Base-by-base conservation (phyloP, 1,140 invertebrate species). In the Schlechtendalia chinensis region DNA sequence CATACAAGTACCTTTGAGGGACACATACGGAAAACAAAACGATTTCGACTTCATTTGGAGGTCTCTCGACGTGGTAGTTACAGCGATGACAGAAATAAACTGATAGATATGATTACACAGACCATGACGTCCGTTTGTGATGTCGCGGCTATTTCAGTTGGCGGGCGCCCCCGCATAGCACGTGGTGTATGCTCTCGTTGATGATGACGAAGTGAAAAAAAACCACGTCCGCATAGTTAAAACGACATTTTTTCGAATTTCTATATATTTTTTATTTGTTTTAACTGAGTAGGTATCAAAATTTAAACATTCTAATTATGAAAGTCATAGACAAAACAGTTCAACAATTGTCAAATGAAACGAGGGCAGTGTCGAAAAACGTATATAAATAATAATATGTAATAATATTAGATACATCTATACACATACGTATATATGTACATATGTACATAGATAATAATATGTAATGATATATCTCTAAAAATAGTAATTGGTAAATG, bases 11-110 rank as follows among this genome's bases (percentile, higher is more conserved):
- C 65, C 39, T 47, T 47, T 8, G 65, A 47, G 65, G 14, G 39
- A 47, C 65, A 47, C 65, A n/a, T 61, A 27, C 11, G 63, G 19
- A 11, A 45, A 67, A 67, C 32, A 24, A 69, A 69, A 69, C 45
- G 22, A 17, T 69, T 47, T 69, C 14, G 67, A 69, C 67, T 50
- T 69, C 16, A 19, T 69, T 16, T 16, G 39, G 24, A 69, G 67
- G 39, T 14, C 67, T 69, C 65, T 69, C 11, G 39, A 69, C 67
- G 45, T 50, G 22, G 22, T 56, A 56, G 53, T 56, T 50, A 74
- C 71, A 50, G 74, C 32, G 74, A 77, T 77, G 74, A 77, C 74
- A 77, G 74, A 77, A 77, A 77, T 77, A 77, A 77, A 77, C 74
- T 45, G 53, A 77, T 77, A 59, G 74, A 77, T 77, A 77, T 77